Percentiles rank a stretch among this genome's conserved stretches.
Conservation (phyloP, 2,113 vertebrate species). For the Astatoreochromis straeleni region DNA sequence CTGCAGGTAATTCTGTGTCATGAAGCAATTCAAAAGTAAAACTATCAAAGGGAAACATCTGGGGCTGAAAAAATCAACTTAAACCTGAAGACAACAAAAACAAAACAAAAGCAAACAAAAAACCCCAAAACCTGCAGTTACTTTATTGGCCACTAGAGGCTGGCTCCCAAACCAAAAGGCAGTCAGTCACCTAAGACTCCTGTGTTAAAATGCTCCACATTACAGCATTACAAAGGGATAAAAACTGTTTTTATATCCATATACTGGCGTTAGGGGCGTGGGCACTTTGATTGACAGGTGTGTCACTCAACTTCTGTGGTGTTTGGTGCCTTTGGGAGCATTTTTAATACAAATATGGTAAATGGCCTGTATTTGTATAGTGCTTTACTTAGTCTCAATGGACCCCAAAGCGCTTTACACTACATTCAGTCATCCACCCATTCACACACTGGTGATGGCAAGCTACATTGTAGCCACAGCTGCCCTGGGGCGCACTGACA, state of each 20-base stretch:
- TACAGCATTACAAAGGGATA: background rate
- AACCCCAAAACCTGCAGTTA: accelerated
- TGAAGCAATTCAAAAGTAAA: background rate
- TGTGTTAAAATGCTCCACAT: background rate
- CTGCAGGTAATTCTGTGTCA: background rate
- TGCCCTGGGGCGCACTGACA: background rate
- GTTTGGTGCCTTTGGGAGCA: background rate
- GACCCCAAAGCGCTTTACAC: background rate
- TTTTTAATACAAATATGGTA: background rate
- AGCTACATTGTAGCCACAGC: background rate
- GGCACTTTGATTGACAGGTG: background rate
- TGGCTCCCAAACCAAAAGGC: background rate
- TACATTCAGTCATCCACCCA: background rate
- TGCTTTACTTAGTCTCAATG: background rate
- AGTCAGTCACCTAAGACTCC: background rate
- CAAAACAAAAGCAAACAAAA: background rate
- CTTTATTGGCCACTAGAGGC: background rate
- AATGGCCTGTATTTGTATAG: background rate
- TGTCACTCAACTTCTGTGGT: background rate
- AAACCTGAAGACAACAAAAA: background rate
- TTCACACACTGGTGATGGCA: background rate
- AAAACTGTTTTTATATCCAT: background rate
- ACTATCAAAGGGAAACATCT: background rate
- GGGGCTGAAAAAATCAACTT: background rate
- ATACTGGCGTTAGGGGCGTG: background rate